Evolutionary conservation across 37 sponge, comb jelly and placozoan genomes (phyloP).

Genomic region (Oscarella lobularis): DNA sequence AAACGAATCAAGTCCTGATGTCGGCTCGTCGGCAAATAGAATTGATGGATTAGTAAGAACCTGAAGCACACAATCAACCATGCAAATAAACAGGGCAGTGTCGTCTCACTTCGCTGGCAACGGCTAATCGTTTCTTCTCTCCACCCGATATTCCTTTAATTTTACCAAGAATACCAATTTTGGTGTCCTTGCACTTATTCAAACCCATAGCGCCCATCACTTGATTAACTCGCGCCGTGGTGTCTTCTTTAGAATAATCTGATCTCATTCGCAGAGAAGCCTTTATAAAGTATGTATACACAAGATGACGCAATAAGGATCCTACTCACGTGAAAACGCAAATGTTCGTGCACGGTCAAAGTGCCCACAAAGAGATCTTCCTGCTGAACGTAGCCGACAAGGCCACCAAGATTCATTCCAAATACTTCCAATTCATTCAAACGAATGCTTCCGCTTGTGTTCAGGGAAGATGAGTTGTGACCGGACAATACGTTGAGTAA

Average conservation of each 20-base stretch:
- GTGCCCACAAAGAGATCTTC: slow-evolving; percentile 39
- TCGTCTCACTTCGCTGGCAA: slow-evolving; percentile 32
- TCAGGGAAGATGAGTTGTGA: no score
- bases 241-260: no score
- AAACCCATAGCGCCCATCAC: no score
- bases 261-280: no score
- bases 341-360: slow-evolving; percentile 19
- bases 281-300: not conserved
- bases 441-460: no score
- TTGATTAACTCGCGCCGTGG: no score
- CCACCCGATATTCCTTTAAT: slow-evolving; percentile 29
- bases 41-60: slow-evolving; percentile 25
- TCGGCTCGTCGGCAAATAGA: no score
- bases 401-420: no score
- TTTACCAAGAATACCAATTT: slow-evolving; percentile 10
- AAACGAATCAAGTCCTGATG: slow-evolving; percentile 33
- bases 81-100: slow-evolving; percentile 16
- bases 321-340: slow-evolving; percentile 27
- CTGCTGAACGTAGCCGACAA: slow-evolving; percentile 32
- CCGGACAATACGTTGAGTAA: no score
- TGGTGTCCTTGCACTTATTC: slow-evolving; percentile 17
- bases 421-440: no score
- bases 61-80: slow-evolving; percentile 18
- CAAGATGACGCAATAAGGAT: no score
- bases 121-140: no score